Evolutionary conservation across 2,888 invertebrate species (phyloP).

Genomic region (Hypomecis atomaria): DNA sequence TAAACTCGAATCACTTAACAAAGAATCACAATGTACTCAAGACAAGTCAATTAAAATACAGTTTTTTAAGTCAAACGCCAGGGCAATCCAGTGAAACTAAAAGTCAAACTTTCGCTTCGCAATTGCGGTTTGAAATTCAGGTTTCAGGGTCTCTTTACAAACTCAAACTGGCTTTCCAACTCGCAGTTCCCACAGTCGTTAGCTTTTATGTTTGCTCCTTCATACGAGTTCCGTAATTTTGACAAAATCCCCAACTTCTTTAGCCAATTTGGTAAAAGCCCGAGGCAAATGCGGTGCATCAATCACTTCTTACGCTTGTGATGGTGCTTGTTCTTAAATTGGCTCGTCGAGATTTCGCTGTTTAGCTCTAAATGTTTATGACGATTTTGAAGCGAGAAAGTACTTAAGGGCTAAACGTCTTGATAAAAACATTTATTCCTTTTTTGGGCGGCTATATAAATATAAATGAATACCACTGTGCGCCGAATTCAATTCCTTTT

Average conservation of each 20-base stretch:
- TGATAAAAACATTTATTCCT: no score
- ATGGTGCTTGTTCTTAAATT: conserved; percentile 17
- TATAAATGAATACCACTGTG: no score
- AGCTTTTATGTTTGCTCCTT: conserved; percentile 31
- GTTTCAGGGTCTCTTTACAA: conserved; percentile 20
- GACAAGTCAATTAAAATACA: background rate
- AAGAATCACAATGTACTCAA: no score
- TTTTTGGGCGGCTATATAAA: no score
- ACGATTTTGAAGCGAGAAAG: background rate
- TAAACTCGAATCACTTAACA: no score
- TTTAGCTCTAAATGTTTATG: conserved; percentile 2
- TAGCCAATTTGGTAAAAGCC: conserved; percentile 29
- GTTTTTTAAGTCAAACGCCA: background rate
- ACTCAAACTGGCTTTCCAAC: conserved; percentile 24
- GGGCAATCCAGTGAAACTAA: conserved; percentile 1
- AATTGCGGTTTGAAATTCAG: conserved; percentile 14
- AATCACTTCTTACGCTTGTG: conserved; percentile 22
- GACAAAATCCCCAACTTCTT: conserved; percentile 27
- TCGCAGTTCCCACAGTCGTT: conserved; percentile 22
- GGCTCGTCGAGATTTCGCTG: background rate
- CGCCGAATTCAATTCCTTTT: no score
- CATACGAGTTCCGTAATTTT: conserved; percentile 26
- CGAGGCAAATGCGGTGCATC: conserved; percentile 24
- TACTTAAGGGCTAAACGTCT: no score
- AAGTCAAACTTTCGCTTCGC: conserved; percentile 11